phyloP scores from a whole-genome alignment of 2,888 invertebrate genomes.

The Polylopha cassiicola region DNA sequence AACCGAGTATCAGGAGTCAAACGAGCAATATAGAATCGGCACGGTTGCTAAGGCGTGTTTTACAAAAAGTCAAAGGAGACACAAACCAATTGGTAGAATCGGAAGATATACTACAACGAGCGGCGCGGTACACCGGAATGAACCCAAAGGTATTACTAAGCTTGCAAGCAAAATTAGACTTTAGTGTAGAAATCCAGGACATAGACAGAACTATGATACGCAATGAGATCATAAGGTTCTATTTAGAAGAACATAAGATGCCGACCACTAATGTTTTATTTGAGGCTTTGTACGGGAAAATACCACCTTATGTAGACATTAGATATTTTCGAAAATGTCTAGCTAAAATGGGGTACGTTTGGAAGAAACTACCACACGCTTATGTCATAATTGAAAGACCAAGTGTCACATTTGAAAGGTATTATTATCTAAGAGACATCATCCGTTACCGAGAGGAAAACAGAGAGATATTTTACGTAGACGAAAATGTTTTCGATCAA shows the following conservation, averaged over 20 bases:
- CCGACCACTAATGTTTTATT: conserved; percentile 35
- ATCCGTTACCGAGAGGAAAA: conserved; percentile 20
- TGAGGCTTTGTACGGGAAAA: conserved; percentile 22
- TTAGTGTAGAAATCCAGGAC: conserved; percentile 1
- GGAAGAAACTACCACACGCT: conserved; percentile 28
- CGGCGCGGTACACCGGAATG: conserved; percentile 5
- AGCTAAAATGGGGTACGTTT: conserved; percentile 37
- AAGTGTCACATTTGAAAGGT: conserved; percentile 35
- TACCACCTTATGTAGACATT: conserved; percentile 36
- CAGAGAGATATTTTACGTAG: conserved; percentile 32
- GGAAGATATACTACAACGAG: background rate
- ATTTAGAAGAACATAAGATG: conserved; percentile 24
- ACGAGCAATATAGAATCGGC: conserved; percentile 13
- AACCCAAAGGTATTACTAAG: conserved; percentile 1
- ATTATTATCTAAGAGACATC: conserved; percentile 36
- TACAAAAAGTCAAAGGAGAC: conserved; percentile 7
- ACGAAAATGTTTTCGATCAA: conserved; percentile 23
- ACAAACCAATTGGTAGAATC: background rate
- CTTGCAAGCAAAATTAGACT: background rate
- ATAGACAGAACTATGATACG: conserved; percentile 33
- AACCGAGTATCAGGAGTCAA: background rate
- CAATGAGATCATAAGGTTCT: conserved; percentile 28
- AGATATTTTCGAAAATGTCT: conserved; percentile 35
- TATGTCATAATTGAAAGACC: conserved; percentile 43
- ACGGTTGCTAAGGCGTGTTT: conserved; percentile 12